These are phyloP conservation scores for Musca vetustissima DNA, from an alignment of 1,140 invertebrate species.

Conservation along the genomic window DNA sequence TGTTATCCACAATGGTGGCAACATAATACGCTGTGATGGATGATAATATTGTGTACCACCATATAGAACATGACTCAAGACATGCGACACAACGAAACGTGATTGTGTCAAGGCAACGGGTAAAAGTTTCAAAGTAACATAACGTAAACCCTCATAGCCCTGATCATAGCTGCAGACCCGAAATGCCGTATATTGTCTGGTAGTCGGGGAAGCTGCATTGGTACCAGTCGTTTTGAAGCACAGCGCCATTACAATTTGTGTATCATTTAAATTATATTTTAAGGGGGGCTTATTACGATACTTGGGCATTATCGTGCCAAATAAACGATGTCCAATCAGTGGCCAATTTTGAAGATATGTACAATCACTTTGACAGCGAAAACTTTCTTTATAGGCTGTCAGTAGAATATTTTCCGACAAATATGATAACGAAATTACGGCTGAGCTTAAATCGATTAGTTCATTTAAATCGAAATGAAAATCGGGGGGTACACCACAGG, in stretches of 20 bases:
- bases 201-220: constrained; percentile 14
- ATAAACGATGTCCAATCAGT: constrained; percentile 27
- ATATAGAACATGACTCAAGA: constrained; percentile 24
- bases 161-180: constrained; percentile 3
- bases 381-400: constrained; percentile 25
- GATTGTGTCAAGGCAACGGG: constrained; percentile 28
- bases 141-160: constrained; percentile 17
- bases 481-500: constrained; percentile 9
- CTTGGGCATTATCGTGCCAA: constrained; percentile 31
- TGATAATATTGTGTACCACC: constrained; percentile 20
- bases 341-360: constrained; percentile 25
- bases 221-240: constrained; percentile 24
- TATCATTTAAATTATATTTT: constrained; percentile 30
- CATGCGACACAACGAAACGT: constrained; percentile 9
- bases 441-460: constrained; percentile 29
- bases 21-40: constrained; percentile 25
- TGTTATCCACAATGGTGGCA: constrained; percentile 23
- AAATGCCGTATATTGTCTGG: constrained; percentile 20
- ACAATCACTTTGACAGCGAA: neutral
- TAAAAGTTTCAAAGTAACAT: constrained; percentile 21
- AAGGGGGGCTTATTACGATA: constrained; percentile 30
- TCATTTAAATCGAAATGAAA: constrained; percentile 30
- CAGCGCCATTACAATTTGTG: constrained; percentile 31
- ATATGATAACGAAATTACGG: neutral
- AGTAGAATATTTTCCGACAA: constrained; percentile 6